Base-by-base conservation (phyloP, 2,888 invertebrate genomes). In the Petrolisthes manimaculis region DNA sequence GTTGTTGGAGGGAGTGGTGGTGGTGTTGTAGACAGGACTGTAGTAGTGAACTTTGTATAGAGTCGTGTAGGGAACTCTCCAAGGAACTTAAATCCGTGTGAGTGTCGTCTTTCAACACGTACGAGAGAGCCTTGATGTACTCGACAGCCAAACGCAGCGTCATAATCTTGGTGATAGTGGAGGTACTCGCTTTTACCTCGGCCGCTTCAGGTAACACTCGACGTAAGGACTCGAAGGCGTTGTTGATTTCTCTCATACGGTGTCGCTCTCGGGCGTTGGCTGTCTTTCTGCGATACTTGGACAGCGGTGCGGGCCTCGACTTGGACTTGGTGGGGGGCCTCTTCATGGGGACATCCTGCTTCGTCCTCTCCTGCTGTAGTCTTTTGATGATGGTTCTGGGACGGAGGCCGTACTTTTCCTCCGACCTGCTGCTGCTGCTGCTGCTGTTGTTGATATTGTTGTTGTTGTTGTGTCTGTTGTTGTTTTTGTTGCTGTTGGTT, bases 161-260 rank as follows among this genome's bases (percentile, higher is more conserved):
- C 5, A 97, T 97, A 92, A 97, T 97, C 94, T 97, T 97, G 83
- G 97, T 97, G 91, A 97, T 94, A 61, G 84, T 86, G 9, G 86
- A 79, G 21, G 86, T 77, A 69, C n/a, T 54, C 8, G 75, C 24
- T 6, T 87, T 77, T 93, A 97, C 96, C 92, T 96, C 96, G 53
- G 53, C 77, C 4, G 84, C 86, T 53, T 92, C 92, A 0, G 97
- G 97, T 12, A 97, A 96, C 51, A 96, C 96, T n/a, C 95, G 94
- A 21, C 97, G 94, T 6, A 97, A 94, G 0, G 95, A 95, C 92
- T 97, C 97, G 93, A 97, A 97, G 0, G 97, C 97, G 90, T 95
- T 94, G 93, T 97, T 97, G 92, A 97, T 97, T 93, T 97, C 97
- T 78, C 96, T 94, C 97, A 97, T 97, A 84, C 97, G 95, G 91